Percentiles rank a stretch among this genome's conserved stretches.
phyloP scores from a whole-genome alignment of 2,797 vertebrate species.

The Spinibarbus caldwelli region DNA sequence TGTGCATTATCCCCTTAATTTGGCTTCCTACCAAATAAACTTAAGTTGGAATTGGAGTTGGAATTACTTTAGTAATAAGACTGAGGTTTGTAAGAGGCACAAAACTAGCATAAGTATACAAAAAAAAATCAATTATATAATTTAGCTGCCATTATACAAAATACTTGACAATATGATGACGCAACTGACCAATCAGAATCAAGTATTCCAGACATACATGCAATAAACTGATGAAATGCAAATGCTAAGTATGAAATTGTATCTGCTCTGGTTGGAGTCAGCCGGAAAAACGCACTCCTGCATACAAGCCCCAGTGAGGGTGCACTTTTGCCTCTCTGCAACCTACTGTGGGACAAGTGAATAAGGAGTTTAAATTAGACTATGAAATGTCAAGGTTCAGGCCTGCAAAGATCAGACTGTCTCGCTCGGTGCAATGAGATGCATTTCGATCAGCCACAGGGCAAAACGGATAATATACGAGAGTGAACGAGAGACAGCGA shows the following conservation, averaged over 20 bases:
- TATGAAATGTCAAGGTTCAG: slow-evolving; percentile 81
- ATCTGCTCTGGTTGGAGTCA: neutral
- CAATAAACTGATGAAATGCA: neutral
- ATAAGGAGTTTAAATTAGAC: slow-evolving; percentile 80
- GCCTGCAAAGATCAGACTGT: slow-evolving; percentile 70
- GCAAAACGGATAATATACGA: slow-evolving; percentile 13
- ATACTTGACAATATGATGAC: neutral
- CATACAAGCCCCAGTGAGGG: neutral
- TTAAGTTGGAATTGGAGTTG: neutral
- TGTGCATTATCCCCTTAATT: neutral
- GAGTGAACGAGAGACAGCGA: neutral
- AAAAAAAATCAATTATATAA: neutral
- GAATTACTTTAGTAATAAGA: neutral
- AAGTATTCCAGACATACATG: neutral
- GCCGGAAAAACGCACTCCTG: neutral
- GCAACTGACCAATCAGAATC: neutral
- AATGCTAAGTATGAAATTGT: neutral
- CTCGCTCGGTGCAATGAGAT: slow-evolving; percentile 50
- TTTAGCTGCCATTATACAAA: neutral
- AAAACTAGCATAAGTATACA: neutral
- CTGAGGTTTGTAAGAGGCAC: neutral
- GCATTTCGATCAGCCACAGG: slow-evolving; percentile 46
- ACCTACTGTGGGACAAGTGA: slow-evolving; percentile 60
- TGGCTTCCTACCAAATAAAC: neutral
- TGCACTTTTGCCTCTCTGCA: slow-evolving; percentile 23